These are phyloP conservation scores for Piprites chloris DNA, from an alignment of 2,113 vertebrate genomes.

Conservation along the genomic window DNA sequence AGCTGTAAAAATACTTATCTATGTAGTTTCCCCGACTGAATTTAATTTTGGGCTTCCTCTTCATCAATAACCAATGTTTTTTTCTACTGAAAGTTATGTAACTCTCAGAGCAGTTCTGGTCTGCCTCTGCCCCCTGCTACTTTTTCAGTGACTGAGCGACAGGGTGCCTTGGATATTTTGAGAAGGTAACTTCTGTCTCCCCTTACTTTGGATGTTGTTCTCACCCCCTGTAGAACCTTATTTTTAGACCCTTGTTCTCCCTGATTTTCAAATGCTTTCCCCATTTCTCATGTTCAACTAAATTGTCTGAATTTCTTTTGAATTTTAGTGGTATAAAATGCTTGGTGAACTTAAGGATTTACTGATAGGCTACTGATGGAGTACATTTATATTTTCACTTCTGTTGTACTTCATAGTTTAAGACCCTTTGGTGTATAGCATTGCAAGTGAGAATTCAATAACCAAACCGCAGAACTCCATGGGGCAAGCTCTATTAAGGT, in stretches of 20 bases:
- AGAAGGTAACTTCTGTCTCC: slow-evolving; percentile 42
- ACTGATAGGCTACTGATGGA: neutral
- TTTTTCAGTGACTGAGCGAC: slow-evolving; percentile 38
- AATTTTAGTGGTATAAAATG: neutral
- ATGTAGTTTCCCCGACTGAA: neutral
- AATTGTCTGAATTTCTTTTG: neutral
- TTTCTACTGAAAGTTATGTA: slow-evolving; percentile 46
- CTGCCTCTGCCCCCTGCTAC: slow-evolving; percentile 48
- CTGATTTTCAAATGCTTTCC: neutral
- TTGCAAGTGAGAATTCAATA: neutral
- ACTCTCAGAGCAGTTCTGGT: slow-evolving; percentile 56
- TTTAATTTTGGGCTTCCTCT: neutral
- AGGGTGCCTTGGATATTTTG: slow-evolving; percentile 53
- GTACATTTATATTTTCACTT: neutral
- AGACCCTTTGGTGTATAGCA: neutral
- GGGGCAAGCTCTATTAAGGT: neutral
- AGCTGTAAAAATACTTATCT: neutral
- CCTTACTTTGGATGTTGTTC: slow-evolving; percentile 1
- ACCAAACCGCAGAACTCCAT: neutral
- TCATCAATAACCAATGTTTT: slow-evolving; percentile 28
- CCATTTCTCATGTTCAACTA: neutral
- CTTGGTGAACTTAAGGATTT: neutral
- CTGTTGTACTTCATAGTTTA: neutral
- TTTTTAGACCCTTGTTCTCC: neutral
- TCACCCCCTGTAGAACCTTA: neutral